phyloP scores from a whole-genome alignment of 2,888 invertebrate genomes.

The Trichogramma evanescens region DNA sequence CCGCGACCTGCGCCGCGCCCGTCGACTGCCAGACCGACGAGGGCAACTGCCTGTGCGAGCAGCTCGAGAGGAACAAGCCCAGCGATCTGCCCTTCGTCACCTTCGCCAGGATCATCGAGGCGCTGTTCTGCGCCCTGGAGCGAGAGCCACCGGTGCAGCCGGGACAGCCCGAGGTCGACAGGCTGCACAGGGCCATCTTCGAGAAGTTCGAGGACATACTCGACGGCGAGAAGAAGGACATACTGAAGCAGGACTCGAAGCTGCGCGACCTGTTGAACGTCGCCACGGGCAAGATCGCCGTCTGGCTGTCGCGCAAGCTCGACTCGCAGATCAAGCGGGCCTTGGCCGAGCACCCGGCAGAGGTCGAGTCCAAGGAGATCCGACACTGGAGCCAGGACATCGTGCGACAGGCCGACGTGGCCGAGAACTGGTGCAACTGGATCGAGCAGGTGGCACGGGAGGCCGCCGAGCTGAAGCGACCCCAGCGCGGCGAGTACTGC shows the following conservation, averaged over 20 bases:
- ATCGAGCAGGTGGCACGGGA: constrained; percentile 28
- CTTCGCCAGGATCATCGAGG: constrained; percentile 32
- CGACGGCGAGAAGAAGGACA: constrained; percentile 24
- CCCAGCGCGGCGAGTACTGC: constrained; percentile 29
- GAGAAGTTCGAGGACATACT: constrained; percentile 30
- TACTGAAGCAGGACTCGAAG: constrained; percentile 25
- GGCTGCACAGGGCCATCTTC: constrained; percentile 35
- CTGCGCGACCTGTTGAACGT: constrained; percentile 28
- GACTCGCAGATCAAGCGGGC: constrained; percentile 27
- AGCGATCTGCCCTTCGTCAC: constrained; percentile 34
- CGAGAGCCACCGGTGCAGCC: constrained; percentile 25
- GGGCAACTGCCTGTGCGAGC: neutral
- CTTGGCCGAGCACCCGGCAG: constrained; percentile 27
- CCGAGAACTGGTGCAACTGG: constrained; percentile 34
- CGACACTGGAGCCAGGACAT: constrained; percentile 35
- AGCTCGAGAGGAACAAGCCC: neutral
- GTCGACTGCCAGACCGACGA: too few species aligned
- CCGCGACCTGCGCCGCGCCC: too few species aligned
- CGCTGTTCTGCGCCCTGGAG: constrained; percentile 31
- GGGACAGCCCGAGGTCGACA: constrained; percentile 25
- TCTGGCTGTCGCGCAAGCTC: constrained; percentile 30
- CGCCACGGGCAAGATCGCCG: constrained; percentile 34
- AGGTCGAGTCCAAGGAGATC: constrained; percentile 32
- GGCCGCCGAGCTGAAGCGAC: constrained; percentile 23
- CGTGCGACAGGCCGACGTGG: constrained; percentile 23